These are phyloP conservation scores for Spodoptera picta DNA, from an alignment of 2,888 invertebrate species.

Conservation along the genomic window DNA sequence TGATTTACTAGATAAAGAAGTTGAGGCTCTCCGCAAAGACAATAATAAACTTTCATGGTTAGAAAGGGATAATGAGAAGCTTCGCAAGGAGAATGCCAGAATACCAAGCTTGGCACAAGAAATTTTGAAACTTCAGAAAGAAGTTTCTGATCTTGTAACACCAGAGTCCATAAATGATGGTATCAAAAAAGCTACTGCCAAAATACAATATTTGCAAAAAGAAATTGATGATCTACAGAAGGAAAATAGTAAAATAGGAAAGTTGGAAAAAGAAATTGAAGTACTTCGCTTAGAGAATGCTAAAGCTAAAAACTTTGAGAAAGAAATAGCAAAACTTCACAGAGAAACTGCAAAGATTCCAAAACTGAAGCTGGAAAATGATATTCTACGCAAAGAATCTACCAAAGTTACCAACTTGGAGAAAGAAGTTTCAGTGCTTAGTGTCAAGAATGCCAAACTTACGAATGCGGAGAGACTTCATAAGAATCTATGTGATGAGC, in stretches of 20 bases:
- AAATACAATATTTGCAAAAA: not conserved
- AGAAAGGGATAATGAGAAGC: conserved; percentile 60
- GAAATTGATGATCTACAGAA: conserved; percentile 12
- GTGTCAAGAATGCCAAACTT: conserved; percentile 6
- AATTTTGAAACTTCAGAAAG: not conserved
- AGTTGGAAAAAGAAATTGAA: conserved; percentile 36
- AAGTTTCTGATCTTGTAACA: not conserved
- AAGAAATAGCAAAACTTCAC: not conserved
- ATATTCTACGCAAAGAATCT: not conserved
- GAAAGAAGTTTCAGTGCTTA: conserved; percentile 33
- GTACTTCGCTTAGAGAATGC: conserved; percentile 9
- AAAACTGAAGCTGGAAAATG: conserved; percentile 2
- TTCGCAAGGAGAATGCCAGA: conserved; percentile 57
- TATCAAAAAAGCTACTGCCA: not conserved
- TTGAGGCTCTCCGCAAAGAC: conserved; percentile 17
- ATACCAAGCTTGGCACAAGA: conserved; percentile 9
- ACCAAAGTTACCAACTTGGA: conserved; percentile 11
- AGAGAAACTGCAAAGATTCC: not conserved
- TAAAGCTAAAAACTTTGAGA: conserved; percentile 23
- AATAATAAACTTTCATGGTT: conserved; percentile 12
- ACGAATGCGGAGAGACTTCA: conserved; percentile 5
- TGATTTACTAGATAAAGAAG: conserved; percentile 16
- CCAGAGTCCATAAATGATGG: no score
- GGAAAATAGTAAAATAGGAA: conserved; percentile 12
- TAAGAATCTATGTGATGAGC: conserved; percentile 1